These are phyloP conservation scores for Geopemphigus sp. DNA, from an alignment of 1,140 invertebrate genomes.

Conservation along the genomic window DNA sequence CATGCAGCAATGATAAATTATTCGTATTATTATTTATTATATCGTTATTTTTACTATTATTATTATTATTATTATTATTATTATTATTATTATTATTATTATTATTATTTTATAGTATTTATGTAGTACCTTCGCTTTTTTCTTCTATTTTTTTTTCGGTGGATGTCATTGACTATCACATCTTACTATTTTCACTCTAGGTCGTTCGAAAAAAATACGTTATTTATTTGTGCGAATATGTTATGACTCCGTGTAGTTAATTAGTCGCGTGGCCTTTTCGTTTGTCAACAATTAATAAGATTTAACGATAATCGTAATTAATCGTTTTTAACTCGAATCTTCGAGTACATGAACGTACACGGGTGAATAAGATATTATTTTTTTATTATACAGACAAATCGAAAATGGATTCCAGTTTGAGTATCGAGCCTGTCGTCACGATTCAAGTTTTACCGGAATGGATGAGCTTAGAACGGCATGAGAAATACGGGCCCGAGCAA, in stretches of 20 bases:
- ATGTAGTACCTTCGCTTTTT: not conserved
- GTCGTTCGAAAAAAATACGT: not conserved
- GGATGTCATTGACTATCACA: not conserved
- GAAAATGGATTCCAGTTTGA: conserved; percentile 42
- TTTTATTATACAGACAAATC: conserved; percentile 32
- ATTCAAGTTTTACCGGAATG: conserved; percentile 56
- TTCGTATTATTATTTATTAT: not conserved
- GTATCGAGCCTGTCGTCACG: conserved; percentile 52
- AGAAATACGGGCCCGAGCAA: conserved; percentile 61
- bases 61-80: not conserved
- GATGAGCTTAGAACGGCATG: conserved; percentile 57
- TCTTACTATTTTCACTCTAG: conserved; percentile 12
- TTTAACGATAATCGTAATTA: no score
- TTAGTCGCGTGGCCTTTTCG: not conserved
- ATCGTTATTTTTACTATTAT: no score
- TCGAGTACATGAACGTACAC: no score
- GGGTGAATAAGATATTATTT: not conserved
- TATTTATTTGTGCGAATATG: not conserved
- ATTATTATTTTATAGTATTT: not conserved
- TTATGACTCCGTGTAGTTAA: not conserved
- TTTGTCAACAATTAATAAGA: not conserved
- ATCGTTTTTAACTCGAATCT: not conserved
- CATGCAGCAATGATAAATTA: conserved; percentile 48
- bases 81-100: not conserved
- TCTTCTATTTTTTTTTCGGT: not conserved